phyloP scores from a whole-genome alignment of 2,797 vertebrate species.

The Clangula hyemalis region DNA sequence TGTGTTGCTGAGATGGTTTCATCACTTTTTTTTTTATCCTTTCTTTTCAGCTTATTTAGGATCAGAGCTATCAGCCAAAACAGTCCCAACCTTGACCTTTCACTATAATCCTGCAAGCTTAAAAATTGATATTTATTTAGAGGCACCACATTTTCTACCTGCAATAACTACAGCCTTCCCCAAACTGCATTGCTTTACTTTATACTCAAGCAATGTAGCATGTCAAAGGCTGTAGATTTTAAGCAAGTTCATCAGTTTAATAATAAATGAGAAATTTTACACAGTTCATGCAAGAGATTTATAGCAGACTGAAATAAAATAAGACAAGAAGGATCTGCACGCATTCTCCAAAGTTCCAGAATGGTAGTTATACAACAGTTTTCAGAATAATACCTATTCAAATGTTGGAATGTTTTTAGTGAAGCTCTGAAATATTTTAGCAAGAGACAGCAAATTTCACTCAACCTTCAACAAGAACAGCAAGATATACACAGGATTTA shows the following conservation, averaged over 20 bases:
- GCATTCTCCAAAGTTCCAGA: neutral
- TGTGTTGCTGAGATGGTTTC: neutral
- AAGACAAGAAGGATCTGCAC: neutral
- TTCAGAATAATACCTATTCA: constrained; percentile 64
- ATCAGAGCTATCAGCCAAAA: neutral
- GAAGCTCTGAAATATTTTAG: constrained; percentile 67
- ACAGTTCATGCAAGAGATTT: neutral
- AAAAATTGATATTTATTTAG: neutral
- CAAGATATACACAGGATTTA: constrained; percentile 23
- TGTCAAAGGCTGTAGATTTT: neutral
- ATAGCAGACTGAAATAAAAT: neutral
- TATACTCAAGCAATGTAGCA: neutral
- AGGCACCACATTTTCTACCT: neutral
- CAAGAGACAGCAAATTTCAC: constrained; percentile 68
- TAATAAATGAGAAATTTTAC: neutral
- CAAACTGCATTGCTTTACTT: neutral
- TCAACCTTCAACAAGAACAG: constrained; percentile 46
- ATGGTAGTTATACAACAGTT: neutral
- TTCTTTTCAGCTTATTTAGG: neutral
- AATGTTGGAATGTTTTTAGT: constrained; percentile 60
- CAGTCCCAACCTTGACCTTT: neutral
- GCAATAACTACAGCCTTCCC: neutral
- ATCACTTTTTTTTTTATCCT: neutral
- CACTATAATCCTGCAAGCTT: neutral
- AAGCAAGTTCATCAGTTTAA: neutral